Conservation (phyloP, 2,797 vertebrate genomes). For the Semaprochilodus insignis region DNA sequence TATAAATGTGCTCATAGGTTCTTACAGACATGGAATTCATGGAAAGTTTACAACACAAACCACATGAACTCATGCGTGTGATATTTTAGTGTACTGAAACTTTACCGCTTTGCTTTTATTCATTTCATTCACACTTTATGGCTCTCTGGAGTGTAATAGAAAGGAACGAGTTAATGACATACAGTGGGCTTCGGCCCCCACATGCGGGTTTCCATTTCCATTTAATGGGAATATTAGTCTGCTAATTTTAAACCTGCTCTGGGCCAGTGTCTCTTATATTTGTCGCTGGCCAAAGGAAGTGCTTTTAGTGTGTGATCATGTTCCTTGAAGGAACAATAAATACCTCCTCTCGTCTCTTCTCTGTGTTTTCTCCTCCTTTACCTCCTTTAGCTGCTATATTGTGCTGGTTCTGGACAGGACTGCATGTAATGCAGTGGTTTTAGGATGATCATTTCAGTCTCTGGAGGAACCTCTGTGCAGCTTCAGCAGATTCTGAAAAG, state of each 20-base stretch:
- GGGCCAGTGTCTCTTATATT: slow-evolving; percentile 15
- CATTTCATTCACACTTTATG: slow-evolving; percentile 28
- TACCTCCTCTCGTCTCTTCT: neutral
- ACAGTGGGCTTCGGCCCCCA: neutral
- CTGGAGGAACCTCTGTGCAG: slow-evolving; percentile 9
- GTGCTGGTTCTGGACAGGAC: neutral
- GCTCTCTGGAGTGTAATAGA: slow-evolving; percentile 32
- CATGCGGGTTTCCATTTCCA: slow-evolving; percentile 20
- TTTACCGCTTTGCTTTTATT: neutral
- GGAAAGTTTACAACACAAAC: neutral
- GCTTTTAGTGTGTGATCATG: slow-evolving; percentile 46
- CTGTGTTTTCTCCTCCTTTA: neutral
- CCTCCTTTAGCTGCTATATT: neutral
- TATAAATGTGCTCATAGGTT: no score
- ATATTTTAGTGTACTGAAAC: neutral
- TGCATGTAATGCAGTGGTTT: slow-evolving; percentile 1
- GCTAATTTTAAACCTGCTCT: slow-evolving; percentile 41
- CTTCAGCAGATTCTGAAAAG: slow-evolving; percentile 18
- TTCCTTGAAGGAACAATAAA: slow-evolving; percentile 36
- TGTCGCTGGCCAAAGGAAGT: slow-evolving; percentile 35
- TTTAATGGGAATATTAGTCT: slow-evolving; percentile 21
- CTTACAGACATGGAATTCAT: no score
- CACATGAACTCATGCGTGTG: neutral
- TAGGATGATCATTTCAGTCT: neutral
- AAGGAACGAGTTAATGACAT: slow-evolving; percentile 29